These are phyloP conservation scores for Drosophila pegasa DNA, from an alignment of 2,888 invertebrate species.

Conservation along the genomic window DNA sequence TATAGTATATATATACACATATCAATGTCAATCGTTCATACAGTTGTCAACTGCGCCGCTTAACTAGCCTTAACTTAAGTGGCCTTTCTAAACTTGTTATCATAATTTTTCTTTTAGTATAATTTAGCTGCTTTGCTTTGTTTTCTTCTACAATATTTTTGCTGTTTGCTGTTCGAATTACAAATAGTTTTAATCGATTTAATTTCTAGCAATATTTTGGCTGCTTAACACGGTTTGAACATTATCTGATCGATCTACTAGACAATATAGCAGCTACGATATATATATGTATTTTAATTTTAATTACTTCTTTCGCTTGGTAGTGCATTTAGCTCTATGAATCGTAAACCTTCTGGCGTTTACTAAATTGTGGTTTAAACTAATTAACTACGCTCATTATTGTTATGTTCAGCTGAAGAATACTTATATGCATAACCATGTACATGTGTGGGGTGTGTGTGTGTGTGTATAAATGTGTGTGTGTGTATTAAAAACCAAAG, in stretches of 20 bases:
- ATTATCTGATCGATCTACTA: constrained; percentile 23
- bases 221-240: constrained; percentile 14
- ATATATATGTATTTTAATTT: constrained; percentile 3
- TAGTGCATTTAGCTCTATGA: constrained; percentile 41
- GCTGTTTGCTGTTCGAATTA: constrained; percentile 34
- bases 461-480: constrained; percentile 7
- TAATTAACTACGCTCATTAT: constrained; percentile 75
- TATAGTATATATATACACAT: background rate
- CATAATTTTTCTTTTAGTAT: constrained; percentile 13
- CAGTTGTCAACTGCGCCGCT: constrained; percentile 14
- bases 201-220: constrained; percentile 18
- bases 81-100: constrained; percentile 40
- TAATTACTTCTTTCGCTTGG: constrained; percentile 20
- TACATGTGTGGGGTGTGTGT: constrained; percentile 5
- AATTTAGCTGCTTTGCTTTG: background rate
- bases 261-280: constrained; percentile 22
- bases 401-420: constrained; percentile 75
- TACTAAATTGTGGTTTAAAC: constrained; percentile 53
- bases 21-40: constrained; percentile 10
- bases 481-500: constrained; percentile 46
- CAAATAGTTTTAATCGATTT: constrained; percentile 33
- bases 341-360: constrained; percentile 26
- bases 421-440: constrained; percentile 39
- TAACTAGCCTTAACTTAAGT: constrained; percentile 52
- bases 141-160: constrained; percentile 8